Evolutionary conservation across 2,888 invertebrate genomes (phyloP), one percentile per base, ranked within the genome.

Genomic region (Tiliacea citrago): DNA sequence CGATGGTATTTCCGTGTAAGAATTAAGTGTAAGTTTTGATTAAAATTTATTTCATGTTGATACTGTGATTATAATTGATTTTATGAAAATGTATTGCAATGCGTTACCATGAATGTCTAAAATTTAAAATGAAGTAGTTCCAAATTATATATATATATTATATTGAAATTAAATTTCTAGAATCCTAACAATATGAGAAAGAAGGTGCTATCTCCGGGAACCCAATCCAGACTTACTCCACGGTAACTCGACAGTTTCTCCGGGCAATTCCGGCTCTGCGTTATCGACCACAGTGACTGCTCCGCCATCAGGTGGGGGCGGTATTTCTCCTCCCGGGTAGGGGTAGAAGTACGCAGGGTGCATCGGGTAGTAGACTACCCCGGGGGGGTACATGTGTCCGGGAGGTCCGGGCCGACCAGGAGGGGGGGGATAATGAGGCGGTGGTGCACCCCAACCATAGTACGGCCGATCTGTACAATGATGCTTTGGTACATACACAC

Each of bases 231-330:
- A 96, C 96, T 96, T 95, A 96, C 96, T 95, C 94, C 95, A 96
- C 75, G 96, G 96, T 81, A 96, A 91, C 89, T 96, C 96, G 89
- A 96, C 96, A 62, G 94, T 95, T 87, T 96, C 96, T 78, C 96
- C 96, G 61, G 96, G 95, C 81, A 96, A 92, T 89, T 94, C 93
- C 10, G 96, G 91, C 77, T 90, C 90, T 70, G 91, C 86, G 62
- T 90, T 88, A 67, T 93, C 93, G 70, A 93, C 94, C 75, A 94
- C 91, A 77, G 91, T 89, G 77, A 93, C 91, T 60, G 86, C 83
- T 10, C 88, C 89, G 53, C 89, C 90, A 12, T 91, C 90, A 70
- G 90, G 91, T 16, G 91, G 90, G 6, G 85, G 86, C 13, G 75
- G 78, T 16, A 77, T 4, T 45, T 79, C 63, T 12, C 78, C 66